Evolutionary conservation across 2,888 invertebrate genomes (phyloP), one percentile per base, ranked within the genome.

Genomic region (Melinaea menophilus): DNA sequence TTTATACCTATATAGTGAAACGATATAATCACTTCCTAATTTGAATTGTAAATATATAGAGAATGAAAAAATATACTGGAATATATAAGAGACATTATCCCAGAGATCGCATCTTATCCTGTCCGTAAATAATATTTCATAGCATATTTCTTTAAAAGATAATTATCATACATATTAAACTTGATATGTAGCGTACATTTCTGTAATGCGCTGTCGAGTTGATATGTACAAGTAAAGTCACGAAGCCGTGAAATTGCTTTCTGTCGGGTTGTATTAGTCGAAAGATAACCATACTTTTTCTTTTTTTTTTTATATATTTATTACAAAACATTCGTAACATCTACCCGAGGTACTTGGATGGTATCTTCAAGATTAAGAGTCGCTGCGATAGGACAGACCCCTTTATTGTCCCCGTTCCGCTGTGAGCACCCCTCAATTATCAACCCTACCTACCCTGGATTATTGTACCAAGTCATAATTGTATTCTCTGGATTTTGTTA

Each of bases 401-500:
- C 54, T 56, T 57, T 56, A 35, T 51, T 57, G 55, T 59, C 7
- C 7, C 9, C 57, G 61, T 61, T 64, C 61, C 64, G 47, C 61
- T 64, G 37, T 54, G 64, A 56, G 51, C 64, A 64, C 64, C 64
- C 64, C 37, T 54, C 22, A 46, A 47, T 60, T 54, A 61, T 46
- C 55, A 56, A 64, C 61, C 61, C 61, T 61, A 58, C 58, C 60
- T 47, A 12, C 9, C 41, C 41, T 64, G 55, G 61, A 56, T 47
- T 58, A 58, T 33, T 61, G 55, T 58, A 61, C 51, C 57, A 61
- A 35, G 37, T 55, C 31, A 46, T 13, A 46, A n/a, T 58, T n/a
- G 33, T 58, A 45, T 55, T 33, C 11, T 33, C n/a, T 45, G n/a
- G 12, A 31, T 5, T 31, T 22, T 31, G 31, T 51, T 7, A 51